phyloP scores from a whole-genome alignment of 2,888 invertebrate species.

The Nomada fabriciana region DNA sequence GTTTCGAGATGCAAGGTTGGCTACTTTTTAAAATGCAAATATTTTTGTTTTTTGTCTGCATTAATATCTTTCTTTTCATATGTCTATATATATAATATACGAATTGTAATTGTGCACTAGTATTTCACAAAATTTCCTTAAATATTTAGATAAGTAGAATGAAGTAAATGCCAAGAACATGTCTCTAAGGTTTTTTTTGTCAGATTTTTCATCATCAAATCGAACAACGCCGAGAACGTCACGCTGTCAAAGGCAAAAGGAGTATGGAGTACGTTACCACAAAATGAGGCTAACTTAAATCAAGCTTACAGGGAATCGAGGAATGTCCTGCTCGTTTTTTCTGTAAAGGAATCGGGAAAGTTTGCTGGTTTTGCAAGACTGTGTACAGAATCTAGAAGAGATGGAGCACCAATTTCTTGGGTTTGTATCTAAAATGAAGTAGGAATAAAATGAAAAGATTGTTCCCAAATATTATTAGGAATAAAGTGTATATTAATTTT shows the following conservation, averaged over 20 bases:
- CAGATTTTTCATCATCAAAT: constrained; percentile 97
- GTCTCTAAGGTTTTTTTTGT: constrained; percentile 69
- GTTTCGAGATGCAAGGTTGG: constrained; percentile 93
- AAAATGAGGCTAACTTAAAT: constrained; percentile 98
- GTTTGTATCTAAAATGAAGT: constrained; percentile 82
- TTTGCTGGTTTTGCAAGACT: constrained; percentile 97
- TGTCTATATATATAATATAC: background rate
- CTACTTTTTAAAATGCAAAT: constrained; percentile 46
- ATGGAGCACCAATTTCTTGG: constrained; percentile 96
- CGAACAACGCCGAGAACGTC: constrained; percentile 98
- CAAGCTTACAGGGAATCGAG: constrained; percentile 96
- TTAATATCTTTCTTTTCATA: background rate
- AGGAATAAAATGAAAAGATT: background rate
- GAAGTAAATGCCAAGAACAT: constrained; percentile 53
- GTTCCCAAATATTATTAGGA: constrained; percentile 11
- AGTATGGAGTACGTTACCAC: constrained; percentile 99
- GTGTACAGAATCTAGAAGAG: constrained; percentile 94
- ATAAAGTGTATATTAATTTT: constrained; percentile 40
- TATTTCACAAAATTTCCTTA: constrained; percentile 1
- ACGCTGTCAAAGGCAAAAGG: constrained; percentile 97
- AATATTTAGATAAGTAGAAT: constrained; percentile 45
- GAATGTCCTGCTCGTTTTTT: constrained; percentile 97
- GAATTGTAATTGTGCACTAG: constrained; percentile 7
- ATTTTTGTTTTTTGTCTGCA: background rate
- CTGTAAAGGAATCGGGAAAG: constrained; percentile 98